Percentiles rank a stretch among this genome's conserved stretches.
Evolutionary conservation across 2,888 invertebrate species (phyloP).

Genomic region (Calliopum simillimum): DNA sequence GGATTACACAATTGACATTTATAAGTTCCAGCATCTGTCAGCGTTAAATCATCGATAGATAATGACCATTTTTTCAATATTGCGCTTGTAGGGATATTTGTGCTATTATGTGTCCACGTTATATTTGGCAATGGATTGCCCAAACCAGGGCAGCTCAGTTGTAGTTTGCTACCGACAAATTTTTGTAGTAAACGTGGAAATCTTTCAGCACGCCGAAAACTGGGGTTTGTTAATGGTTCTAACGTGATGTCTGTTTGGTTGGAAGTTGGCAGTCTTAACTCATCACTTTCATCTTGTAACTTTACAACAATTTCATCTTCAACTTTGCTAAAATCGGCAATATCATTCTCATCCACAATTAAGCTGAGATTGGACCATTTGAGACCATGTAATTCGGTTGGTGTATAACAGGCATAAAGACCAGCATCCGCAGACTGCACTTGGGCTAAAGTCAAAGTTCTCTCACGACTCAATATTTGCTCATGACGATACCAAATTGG

Average conservation of each 20-base stretch:
- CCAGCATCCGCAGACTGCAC: slow-evolving; percentile 53
- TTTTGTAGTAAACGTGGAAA: slow-evolving; percentile 67
- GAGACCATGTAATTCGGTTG: slow-evolving; percentile 56
- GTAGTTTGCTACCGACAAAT: slow-evolving; percentile 80
- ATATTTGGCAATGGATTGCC: slow-evolving; percentile 84
- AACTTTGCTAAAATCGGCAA: slow-evolving; percentile 47
- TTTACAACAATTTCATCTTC: slow-evolving; percentile 26
- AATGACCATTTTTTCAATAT: slow-evolving; percentile 78
- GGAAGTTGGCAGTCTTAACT: neutral
- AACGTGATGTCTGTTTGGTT: neutral
- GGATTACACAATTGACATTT: slow-evolving; percentile 87
- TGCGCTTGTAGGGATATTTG: slow-evolving; percentile 67
- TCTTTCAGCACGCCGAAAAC: slow-evolving; percentile 32
- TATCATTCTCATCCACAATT: slow-evolving; percentile 49
- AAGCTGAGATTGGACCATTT: slow-evolving; percentile 61
- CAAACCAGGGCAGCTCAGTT: slow-evolving; percentile 77
- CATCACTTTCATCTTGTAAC: neutral
- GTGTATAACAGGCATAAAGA: slow-evolving; percentile 56
- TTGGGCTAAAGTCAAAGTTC: slow-evolving; percentile 43
- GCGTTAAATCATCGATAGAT: slow-evolving; percentile 80
- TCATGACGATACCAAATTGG: slow-evolving; percentile 54
- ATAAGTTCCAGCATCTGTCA: slow-evolving; percentile 87
- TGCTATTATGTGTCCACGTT: slow-evolving; percentile 84
- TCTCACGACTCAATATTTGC: slow-evolving; percentile 38
- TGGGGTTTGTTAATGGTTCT: slow-evolving; percentile 23